phyloP scores from a whole-genome alignment of 2,888 invertebrate genomes.

The Sussaba pulchella region DNA sequence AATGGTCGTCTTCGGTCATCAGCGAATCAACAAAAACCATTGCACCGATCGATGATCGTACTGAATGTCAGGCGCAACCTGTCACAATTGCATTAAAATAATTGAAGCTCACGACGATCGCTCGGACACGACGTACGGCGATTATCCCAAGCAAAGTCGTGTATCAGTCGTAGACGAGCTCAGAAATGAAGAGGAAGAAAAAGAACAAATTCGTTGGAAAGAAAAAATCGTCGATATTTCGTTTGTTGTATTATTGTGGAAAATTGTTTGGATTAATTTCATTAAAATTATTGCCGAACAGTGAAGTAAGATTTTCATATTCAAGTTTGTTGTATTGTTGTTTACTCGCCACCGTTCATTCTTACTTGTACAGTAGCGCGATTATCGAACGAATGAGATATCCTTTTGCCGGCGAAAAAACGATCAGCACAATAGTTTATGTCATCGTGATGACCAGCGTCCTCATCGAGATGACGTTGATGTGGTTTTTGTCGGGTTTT shows the following conservation, averaged over 20 bases:
- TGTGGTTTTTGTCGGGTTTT: not conserved
- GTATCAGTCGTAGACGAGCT: not conserved
- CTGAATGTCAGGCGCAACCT: not conserved
- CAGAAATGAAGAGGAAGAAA: not conserved
- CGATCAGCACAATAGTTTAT: no score
- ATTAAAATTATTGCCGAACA: slow-evolving; percentile 8
- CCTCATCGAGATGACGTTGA: no score
- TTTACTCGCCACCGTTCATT: no score
- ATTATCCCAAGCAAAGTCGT: no score
- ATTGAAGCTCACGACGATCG: slow-evolving; percentile 11
- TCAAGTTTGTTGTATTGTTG: no score
- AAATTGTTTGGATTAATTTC: slow-evolving; percentile 56
- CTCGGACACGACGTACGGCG: no score
- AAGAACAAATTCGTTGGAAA: not conserved
- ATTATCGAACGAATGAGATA: no score
- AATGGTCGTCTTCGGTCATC: no score
- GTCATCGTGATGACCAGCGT: no score
- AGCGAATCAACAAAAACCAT: no score
- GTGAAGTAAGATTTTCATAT: slow-evolving; percentile 31
- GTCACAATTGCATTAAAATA: slow-evolving; percentile 31
- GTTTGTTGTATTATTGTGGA: slow-evolving; percentile 47
- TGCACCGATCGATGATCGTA: not conserved
- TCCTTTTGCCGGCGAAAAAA: no score
- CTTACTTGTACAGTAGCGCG: no score
- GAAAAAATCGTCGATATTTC: slow-evolving; percentile 26